Percentiles rank a stretch among this genome's conserved stretches.
phyloP scores from a whole-genome alignment of 2,797 vertebrate genomes.

The Dicrostonyx torquatus region DNA sequence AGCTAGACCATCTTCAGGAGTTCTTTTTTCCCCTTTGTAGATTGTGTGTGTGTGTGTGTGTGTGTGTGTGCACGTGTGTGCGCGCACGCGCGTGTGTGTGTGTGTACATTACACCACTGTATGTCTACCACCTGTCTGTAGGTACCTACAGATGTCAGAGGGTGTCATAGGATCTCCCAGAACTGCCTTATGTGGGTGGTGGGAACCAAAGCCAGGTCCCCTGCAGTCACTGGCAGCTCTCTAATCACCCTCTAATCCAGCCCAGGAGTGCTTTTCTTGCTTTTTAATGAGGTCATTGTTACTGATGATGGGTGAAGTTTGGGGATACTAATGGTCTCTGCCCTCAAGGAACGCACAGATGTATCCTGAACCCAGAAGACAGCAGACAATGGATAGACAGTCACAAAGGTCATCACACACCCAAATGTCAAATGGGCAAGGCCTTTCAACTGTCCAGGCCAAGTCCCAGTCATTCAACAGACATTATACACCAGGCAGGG shows the following conservation, averaged over 20 bases:
- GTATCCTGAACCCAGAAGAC: neutral
- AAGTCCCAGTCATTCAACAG: neutral
- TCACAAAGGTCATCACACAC: neutral
- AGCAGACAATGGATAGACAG: too few relatives aligned
- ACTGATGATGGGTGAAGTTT: neutral
- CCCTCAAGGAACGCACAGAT: neutral
- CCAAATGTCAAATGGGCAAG: neutral
- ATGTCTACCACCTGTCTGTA: neutral
- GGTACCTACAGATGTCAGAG: neutral
- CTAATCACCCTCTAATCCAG: neutral
- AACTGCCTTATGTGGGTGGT: neutral
- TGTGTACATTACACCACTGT: neutral
- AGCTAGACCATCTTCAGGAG: neutral
- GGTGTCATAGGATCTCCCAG: neutral
- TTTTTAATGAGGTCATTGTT: constrained; percentile 19
- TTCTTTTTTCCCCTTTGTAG: neutral
- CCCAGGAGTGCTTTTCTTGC: neutral
- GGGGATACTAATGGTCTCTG: neutral
- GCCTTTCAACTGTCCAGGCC: neutral
- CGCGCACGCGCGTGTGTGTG: too few relatives aligned
- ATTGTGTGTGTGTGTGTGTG: neutral
- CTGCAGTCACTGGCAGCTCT: neutral
- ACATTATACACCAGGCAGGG: neutral
- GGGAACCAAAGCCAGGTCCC: neutral
- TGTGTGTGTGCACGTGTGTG: too few relatives aligned